Base-by-base conservation (phyloP, 1,140 invertebrate genomes). In the Phymastichus coffea region DNA sequence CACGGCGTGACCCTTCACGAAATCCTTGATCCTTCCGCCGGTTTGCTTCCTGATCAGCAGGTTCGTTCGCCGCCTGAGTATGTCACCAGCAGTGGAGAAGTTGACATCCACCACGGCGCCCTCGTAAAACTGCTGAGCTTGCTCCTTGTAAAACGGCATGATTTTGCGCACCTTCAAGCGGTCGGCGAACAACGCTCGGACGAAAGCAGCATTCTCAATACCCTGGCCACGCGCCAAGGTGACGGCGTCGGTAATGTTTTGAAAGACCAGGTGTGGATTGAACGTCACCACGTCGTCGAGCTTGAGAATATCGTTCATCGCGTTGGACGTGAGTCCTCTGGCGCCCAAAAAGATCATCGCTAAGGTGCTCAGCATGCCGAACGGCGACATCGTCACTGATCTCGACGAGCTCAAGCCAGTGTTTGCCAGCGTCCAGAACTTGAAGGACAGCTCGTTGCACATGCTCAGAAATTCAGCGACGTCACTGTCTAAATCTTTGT, bases 311-410 rank as follows among this genome's bases (percentile, higher is more conserved):
- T 93, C 89, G 68, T 94, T 93, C 87, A 95, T 92, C 82, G 94
- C 90, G 1, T 88, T 89, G 1, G 91, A 92, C 0, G 93, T 94
- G n/a, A 87, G 83, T 30, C 92, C 92, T 61, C 89, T 82, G 3
- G 92, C 91, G 2, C 92, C 93, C 35, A 95, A 82, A 72, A 93
- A 94, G 28, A 94, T 86, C 91, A 94, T 93, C 2, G 92, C 90
- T 3, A 94, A 70, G 69, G 92, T 84, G 3, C 90, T 93, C 1
- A 88, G 91, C 55, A 91, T 84, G 0, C 90, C 91, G 64, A 93
- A 93, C 0, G 92, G 92, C 9, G 92, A 94, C 2, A 94, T 72
- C n/a, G 91, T 85, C 61, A 94, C 78, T 64, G 91, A 93, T 63
- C 90, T 81, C 12, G 85, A 86, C 10, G 84, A 82, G 58, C 87